phyloP scores from a whole-genome alignment of 1,140 invertebrate species.

The Streblospio benedicti region DNA sequence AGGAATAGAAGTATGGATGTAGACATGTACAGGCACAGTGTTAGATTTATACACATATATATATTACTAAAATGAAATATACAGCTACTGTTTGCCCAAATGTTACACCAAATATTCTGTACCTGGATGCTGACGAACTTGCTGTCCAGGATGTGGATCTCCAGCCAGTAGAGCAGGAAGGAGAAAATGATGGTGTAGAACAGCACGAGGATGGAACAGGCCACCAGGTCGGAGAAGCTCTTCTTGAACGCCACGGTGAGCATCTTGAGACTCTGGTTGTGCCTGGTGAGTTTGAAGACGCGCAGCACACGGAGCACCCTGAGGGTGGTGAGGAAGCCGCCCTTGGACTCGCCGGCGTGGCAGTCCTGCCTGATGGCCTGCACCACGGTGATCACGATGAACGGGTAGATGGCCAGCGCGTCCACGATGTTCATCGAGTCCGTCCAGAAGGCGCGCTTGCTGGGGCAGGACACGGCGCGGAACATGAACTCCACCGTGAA shows the following conservation, averaged over 20 bases:
- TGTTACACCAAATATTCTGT: no score
- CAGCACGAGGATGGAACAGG: background rate
- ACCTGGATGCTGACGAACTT: conserved; percentile 87
- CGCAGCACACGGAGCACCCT: conserved; percentile 38
- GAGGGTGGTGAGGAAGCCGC: conserved; percentile 7
- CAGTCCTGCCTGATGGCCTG: conserved; percentile 14
- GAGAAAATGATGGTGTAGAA: conserved; percentile 89
- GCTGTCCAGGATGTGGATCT: conserved; percentile 91
- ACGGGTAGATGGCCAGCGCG: conserved; percentile 94
- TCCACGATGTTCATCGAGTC: conserved; percentile 99
- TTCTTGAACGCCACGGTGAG: conserved; percentile 2
- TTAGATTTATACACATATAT: no score
- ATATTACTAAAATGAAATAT: no score
- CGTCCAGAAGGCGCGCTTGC: conserved; percentile 44
- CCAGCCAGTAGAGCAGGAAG: conserved; percentile 79
- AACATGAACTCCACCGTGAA: conserved; percentile 40
- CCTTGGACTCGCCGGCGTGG: background rate
- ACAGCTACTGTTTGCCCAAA: no score
- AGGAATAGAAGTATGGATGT: no score
- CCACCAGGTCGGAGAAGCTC: conserved; percentile 1
- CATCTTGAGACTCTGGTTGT: conserved; percentile 34
- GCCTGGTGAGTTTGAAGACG: conserved; percentile 37
- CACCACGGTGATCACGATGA: conserved; percentile 72
- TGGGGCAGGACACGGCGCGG: conserved; percentile 38
- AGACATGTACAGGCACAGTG: no score